Base-by-base conservation (phyloP, 2,113 vertebrate species). In the Mus musculus region DNA sequence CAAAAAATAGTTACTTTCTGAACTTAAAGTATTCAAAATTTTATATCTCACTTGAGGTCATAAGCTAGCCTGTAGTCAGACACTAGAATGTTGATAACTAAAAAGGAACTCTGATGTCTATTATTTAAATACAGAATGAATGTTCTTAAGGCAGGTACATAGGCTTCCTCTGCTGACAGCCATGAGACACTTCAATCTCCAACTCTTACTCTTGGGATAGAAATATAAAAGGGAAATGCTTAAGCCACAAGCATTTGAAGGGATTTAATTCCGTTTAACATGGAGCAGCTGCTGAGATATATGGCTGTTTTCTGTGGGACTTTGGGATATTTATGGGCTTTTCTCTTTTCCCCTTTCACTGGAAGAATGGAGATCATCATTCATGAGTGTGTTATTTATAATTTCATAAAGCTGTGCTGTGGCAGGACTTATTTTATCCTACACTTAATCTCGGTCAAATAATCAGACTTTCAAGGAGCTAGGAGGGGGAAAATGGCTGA, bases 381-480 rank as follows among this genome's bases (percentile, higher is more conserved):
- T 98, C 96, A 97, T 97, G 96, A 93, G 89, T 95, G 56, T 24
- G 78, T 99, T 98, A 98, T 99, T 99, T 99, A 99, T 99, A 99
- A 99, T 99, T 99, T 99, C 99, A 99, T 99, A 99, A 99, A 99
- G 98, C 98, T 98, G 98, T 98, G 98, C 92, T 95, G 94, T 99
- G 99, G 99, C 98, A 98, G 98, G 98, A 98, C 98, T 99, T 99
- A 99, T 99, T 99, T 99, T 99, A 99, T 99, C 97, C 97, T 81
- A 96, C 88, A 92, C 95, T 98, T 98, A 98, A 99, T 99, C 98
- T 98, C 97, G 94, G 97, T 98, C 98, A 98, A 98, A 99, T 98
- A 98, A 98, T 95, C 1, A n/a, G 96, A 91, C 95, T 98, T 94
- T 96, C 96, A 97, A 97, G 96, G 36, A 97, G 77, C 67, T 96